Percentiles rank a stretch among this genome's conserved stretches.
phyloP scores from a whole-genome alignment of 1,140 invertebrate species.

The Batillaria attramentaria region DNA sequence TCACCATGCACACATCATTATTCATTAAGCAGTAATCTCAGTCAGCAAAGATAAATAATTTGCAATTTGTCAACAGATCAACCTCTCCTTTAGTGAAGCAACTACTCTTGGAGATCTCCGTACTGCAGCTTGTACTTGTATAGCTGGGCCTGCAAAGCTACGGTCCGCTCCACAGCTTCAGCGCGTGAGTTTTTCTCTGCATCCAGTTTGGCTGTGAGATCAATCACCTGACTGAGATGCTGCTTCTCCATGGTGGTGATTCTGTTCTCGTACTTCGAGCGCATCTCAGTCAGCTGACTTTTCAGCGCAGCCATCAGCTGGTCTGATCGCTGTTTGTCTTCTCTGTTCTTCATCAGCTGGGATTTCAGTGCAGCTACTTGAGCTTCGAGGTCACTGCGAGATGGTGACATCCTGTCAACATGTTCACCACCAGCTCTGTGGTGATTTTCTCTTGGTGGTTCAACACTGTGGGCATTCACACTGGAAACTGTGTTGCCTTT shows the following conservation, averaged over 20 bases:
- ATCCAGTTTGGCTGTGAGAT: slow-evolving; percentile 41
- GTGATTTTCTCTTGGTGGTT: no score
- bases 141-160: slow-evolving; percentile 50
- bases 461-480: no score
- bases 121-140: slow-evolving; percentile 57
- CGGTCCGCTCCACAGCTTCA: slow-evolving; percentile 51
- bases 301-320: slow-evolving; percentile 41
- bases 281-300: slow-evolving; percentile 37
- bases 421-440: not conserved
- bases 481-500: no score
- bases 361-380: slow-evolving; percentile 31
- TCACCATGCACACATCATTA: no score
- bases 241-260: slow-evolving; percentile 38
- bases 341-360: slow-evolving; percentile 25
- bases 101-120: slow-evolving; percentile 46
- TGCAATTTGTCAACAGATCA: not conserved
- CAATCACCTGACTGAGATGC: slow-evolving; percentile 33
- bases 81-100: not conserved
- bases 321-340: slow-evolving; percentile 38
- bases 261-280: slow-evolving; percentile 42
- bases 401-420: slow-evolving; percentile 9
- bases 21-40: not conserved
- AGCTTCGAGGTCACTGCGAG: slow-evolving; percentile 10
- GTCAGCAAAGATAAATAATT: not conserved
- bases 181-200: slow-evolving; percentile 41